phyloP scores from a whole-genome alignment of 2,888 invertebrate genomes.

The Phania funesta region DNA sequence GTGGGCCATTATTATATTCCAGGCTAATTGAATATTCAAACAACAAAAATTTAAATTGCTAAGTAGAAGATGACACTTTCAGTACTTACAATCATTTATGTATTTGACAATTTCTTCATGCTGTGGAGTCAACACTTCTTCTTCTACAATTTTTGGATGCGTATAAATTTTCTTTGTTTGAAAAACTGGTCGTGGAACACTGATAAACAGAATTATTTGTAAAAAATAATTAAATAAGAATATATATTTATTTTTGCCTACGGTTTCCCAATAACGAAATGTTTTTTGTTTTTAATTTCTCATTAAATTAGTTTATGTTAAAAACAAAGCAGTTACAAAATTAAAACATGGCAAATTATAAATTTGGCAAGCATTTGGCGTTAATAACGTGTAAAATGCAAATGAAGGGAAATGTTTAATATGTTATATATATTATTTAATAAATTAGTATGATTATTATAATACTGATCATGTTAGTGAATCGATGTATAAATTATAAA shows the following conservation, averaged over 20 bases:
- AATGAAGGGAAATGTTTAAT: too few species aligned
- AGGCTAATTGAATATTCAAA: conserved; percentile 71
- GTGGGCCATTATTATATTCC: conserved; percentile 80
- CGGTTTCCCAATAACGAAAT: background rate
- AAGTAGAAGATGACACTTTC: background rate
- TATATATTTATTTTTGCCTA: background rate
- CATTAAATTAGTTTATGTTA: background rate
- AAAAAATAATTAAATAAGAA: background rate
- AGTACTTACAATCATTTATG: conserved; percentile 90
- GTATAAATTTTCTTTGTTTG: conserved; percentile 81
- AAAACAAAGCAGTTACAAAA: background rate
- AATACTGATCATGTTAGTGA: too few species aligned
- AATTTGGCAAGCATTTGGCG: background rate
- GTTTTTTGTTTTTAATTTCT: background rate
- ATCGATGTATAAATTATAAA: too few species aligned
- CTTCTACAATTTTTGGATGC: conserved; percentile 80
- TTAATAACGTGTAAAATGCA: too few species aligned
- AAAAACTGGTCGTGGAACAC: conserved; percentile 91
- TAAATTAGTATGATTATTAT: too few species aligned
- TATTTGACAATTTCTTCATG: conserved; percentile 93
- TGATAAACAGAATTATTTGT: conserved; percentile 72
- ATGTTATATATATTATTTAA: too few species aligned
- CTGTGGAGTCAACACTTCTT: conserved; percentile 86
- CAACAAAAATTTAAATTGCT: background rate
- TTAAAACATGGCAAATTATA: background rate